A percentile compares a stretch with the other conserved stretches of the same genome.
phyloP scores from a whole-genome alignment of 2,888 invertebrate species.

The Papilio demoleus region DNA sequence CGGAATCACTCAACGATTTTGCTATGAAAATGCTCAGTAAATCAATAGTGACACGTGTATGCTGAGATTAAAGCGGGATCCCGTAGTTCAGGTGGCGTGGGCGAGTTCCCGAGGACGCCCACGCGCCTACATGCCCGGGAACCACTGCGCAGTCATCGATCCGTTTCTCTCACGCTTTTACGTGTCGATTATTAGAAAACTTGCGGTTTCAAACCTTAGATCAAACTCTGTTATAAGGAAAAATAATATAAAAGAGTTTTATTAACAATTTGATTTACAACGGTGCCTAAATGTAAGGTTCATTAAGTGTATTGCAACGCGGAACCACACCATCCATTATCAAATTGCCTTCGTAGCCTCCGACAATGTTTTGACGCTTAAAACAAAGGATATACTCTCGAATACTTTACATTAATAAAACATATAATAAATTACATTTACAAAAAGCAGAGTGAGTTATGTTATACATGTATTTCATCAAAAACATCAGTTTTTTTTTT shows the following conservation, averaged over 20 bases:
- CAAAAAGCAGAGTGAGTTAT: background rate
- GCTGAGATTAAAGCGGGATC: background rate
- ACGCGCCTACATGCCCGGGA: conserved; percentile 15
- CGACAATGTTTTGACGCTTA: conserved; percentile 4
- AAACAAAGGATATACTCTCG: background rate
- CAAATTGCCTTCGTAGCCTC: background rate
- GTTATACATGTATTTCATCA: background rate
- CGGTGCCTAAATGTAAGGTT: background rate
- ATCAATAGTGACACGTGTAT: conserved; percentile 11
- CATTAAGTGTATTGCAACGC: background rate
- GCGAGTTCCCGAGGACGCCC: conserved; percentile 29
- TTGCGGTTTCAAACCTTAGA: too few relatives aligned
- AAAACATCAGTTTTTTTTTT: too few relatives aligned
- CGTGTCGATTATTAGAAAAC: conserved; percentile 2
- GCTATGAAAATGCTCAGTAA: background rate
- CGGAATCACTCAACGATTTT: background rate
- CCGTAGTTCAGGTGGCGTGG: conserved; percentile 18
- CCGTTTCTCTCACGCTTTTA: background rate
- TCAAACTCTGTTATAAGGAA: too few relatives aligned
- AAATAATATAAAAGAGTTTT: too few relatives aligned
- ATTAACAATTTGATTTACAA: background rate
- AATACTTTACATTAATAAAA: background rate
- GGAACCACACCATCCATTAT: background rate
- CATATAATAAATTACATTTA: conserved; percentile 6
- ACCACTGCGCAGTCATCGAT: background rate